Conservation (phyloP, 2,888 invertebrate species). For the Hydraecia micacea region DNA sequence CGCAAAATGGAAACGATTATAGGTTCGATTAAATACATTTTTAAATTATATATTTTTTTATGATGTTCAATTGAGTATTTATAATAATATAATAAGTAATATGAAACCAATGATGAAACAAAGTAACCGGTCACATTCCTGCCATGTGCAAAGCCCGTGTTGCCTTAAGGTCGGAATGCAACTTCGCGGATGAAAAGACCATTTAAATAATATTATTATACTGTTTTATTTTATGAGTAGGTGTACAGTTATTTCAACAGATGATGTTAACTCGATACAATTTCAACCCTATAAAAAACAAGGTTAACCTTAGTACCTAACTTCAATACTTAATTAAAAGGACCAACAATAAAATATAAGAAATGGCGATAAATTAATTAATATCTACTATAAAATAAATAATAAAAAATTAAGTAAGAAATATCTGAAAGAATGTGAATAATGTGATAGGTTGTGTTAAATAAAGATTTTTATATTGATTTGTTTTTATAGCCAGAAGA, state of each 20-base stretch:
- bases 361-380: background rate
- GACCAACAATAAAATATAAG: background rate
- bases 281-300: background rate
- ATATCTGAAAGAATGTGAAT: background rate
- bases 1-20: background rate
- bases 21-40: background rate
- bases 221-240: slow-evolving; percentile 8
- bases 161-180: slow-evolving; percentile 3
- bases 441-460: background rate
- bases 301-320: background rate
- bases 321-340: background rate
- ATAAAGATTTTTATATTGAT: too few relatives aligned
- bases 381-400: background rate
- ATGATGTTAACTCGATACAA: background rate
- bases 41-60: background rate
- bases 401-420: too few relatives aligned
- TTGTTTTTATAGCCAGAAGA: too few relatives aligned
- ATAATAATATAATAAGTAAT: background rate
- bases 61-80: background rate
- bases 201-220: slow-evolving; percentile 5
- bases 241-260: background rate
- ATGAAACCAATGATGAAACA: slow-evolving; percentile 14
- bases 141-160: background rate
- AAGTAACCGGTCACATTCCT: slow-evolving; percentile 43
- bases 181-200: slow-evolving; percentile 20